Conservation (phyloP, 2,888 invertebrate genomes). For the Drosophila vallismaia region DNA sequence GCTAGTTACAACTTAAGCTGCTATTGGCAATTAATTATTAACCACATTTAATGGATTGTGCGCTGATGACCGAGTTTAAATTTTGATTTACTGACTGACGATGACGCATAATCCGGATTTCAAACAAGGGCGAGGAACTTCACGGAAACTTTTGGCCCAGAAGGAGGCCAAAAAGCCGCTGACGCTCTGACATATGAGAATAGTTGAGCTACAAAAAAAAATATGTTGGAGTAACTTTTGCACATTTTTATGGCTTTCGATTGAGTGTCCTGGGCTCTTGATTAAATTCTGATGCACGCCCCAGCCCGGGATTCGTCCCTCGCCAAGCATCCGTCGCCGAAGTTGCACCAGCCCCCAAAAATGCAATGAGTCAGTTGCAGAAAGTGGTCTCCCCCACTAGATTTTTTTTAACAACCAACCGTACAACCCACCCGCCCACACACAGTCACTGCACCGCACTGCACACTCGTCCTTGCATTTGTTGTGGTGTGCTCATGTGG, state of each 20-base stretch:
- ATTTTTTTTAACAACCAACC: slow-evolving; percentile 10
- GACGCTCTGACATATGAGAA: slow-evolving; percentile 14
- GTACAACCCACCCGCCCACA: slow-evolving; percentile 20
- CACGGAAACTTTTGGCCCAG: slow-evolving; percentile 34
- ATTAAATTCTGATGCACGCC: slow-evolving; percentile 69
- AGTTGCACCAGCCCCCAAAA: slow-evolving; percentile 21
- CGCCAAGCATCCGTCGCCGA: slow-evolving; percentile 10
- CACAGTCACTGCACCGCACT: slow-evolving; percentile 33
- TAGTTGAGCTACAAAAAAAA: slow-evolving; percentile 11
- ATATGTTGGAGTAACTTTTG: slow-evolving; percentile 43
- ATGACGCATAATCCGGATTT: slow-evolving; percentile 10
- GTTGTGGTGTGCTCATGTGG: slow-evolving; percentile 63
- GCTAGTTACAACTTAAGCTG: not conserved
- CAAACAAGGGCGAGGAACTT: not conserved
- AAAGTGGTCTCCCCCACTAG: slow-evolving; percentile 26
- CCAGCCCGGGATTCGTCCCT: slow-evolving; percentile 8
- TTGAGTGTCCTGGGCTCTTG: slow-evolving; percentile 59
- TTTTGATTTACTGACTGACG: slow-evolving; percentile 6
- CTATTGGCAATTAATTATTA: slow-evolving; percentile 20
- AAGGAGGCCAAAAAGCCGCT: slow-evolving; percentile 4
- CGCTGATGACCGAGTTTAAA: slow-evolving; percentile 15
- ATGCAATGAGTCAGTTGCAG: slow-evolving; percentile 68
- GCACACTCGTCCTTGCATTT: slow-evolving; percentile 42
- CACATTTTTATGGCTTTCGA: slow-evolving; percentile 51
- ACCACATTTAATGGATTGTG: slow-evolving; percentile 5